These are phyloP conservation scores for Mactra quadrangularis DNA, from an alignment of 1,140 invertebrate genomes.

Conservation along the genomic window DNA sequence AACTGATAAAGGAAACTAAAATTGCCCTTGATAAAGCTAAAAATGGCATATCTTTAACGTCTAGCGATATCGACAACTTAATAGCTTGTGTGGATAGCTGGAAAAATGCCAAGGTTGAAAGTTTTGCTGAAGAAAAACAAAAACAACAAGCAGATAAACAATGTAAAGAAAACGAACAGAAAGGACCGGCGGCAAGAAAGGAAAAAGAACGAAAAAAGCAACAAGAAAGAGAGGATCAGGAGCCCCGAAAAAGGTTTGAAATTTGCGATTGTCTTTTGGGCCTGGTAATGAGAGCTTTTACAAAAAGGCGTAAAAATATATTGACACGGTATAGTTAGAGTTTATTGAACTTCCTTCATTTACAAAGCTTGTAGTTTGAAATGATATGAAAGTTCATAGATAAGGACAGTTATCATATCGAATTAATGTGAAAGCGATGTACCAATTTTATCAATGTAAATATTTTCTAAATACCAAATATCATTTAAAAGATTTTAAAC, in stretches of 20 bases:
- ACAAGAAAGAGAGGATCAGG: constrained; percentile 3
- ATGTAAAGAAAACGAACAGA: constrained; percentile 10
- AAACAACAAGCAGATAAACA: neutral
- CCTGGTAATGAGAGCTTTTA: neutral
- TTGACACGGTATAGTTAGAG: too few relatives aligned
- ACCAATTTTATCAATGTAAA: too few relatives aligned
- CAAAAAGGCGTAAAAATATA: neutral
- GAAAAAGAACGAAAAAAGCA: too few relatives aligned
- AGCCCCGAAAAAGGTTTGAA: neutral
- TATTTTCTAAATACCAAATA: too few relatives aligned
- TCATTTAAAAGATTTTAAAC: too few relatives aligned
- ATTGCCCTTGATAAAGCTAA: neutral
- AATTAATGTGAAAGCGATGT: too few relatives aligned
- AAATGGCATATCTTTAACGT: neutral
- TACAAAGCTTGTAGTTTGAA: too few relatives aligned
- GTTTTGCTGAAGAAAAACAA: constrained; percentile 10
- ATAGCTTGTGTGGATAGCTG: neutral
- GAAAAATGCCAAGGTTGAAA: constrained; percentile 9
- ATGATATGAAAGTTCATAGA: too few relatives aligned
- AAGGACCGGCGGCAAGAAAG: neutral
- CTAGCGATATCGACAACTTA: neutral
- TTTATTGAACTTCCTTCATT: too few relatives aligned
- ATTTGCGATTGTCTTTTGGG: neutral
- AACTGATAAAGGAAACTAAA: constrained; percentile 5
- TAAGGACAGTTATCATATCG: too few relatives aligned